phyloP scores from a whole-genome alignment of 2,888 invertebrate genomes.

The Lymantria dispar region DNA sequence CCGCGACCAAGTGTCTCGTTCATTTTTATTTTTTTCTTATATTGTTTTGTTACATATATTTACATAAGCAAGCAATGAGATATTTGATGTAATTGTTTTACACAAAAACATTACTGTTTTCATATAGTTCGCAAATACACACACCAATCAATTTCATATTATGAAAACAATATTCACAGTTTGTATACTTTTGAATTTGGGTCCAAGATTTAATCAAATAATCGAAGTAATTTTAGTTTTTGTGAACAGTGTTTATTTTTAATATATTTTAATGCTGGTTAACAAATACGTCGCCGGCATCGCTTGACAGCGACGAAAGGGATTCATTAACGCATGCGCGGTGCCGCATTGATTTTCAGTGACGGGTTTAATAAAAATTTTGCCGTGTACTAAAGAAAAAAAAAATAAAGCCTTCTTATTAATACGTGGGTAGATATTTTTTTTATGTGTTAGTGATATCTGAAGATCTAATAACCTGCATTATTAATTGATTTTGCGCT shows the following conservation, averaged over 20 bases:
- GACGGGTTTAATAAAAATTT: slow-evolving; percentile 17
- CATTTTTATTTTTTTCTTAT: slow-evolving; percentile 59
- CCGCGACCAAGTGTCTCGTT: slow-evolving; percentile 86
- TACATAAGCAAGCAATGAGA: neutral
- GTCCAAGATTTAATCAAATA: no score
- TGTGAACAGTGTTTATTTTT: slow-evolving; percentile 15
- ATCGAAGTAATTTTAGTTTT: no score
- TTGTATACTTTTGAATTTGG: no score
- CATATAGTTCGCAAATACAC: neutral
- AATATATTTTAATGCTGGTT: slow-evolving; percentile 18
- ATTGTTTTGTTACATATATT: slow-evolving; percentile 8
- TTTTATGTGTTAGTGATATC: no score
- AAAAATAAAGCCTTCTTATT: no score
- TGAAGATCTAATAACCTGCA: no score
- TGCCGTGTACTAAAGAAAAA: neutral
- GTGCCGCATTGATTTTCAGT: slow-evolving; percentile 66
- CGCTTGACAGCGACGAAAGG: slow-evolving; percentile 47
- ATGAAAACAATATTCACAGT: no score
- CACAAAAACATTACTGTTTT: neutral
- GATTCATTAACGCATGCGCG: slow-evolving; percentile 59
- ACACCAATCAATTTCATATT: neutral
- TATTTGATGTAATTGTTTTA: neutral
- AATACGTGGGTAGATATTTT: no score
- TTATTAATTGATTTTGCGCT: no score
- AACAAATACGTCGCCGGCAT: slow-evolving; percentile 45